Evolutionary conservation across 2,797 vertebrate genomes (phyloP), one percentile per base, ranked within the genome.

Genomic region (Mareca strepera): DNA sequence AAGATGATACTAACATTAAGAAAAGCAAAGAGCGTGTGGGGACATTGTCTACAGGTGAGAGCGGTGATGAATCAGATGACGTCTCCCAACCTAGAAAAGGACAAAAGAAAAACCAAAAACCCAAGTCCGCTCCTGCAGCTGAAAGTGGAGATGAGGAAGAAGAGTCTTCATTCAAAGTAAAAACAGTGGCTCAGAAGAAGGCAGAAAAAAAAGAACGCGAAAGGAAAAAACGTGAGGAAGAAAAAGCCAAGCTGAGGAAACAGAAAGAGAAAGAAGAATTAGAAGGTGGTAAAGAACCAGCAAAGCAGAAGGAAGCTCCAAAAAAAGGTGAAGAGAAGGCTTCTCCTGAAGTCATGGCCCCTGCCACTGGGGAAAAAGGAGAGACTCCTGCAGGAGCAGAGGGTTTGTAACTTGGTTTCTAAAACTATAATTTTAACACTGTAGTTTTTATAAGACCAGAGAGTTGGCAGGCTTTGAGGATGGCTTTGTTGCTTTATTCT

Each of bases 171-270:
- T 99, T 98, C 96, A 99, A 98, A 97, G 98, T 99, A 64, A 99
- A 99, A 97, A 99, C 99, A 1, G 98, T 99, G 17, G 99, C 99
- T 11, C 99, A 99, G 97, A 99, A 99, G 97, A 99, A 99, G 92
- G 99, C 99, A 4, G 99, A 99, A 97, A 99, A 99, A 97, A 99
- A 99, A 95, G 99, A 99, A 94, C 96, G 99, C 2, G 99, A 99
- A 22, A 98, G 91, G 63, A 99, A 98, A 97, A 99, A 98, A 86
- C 98, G 98, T 58, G 98, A 99, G 82, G 98, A 99, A 92, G 98
- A 99, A 86, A 98, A 98, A 80, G 98, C 98, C 10, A 99, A 97
- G 94, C 92, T 98, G 89, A 98, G 98, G 91, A 99, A 99, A 55
- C 98, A 98, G 95, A 99, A 99, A 92, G 99, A 99, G 72, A 98